Percentiles rank a stretch among this genome's conserved stretches.
Conservation (phyloP, 2,113 vertebrate genomes). For the Syngnathoides biaculeatus region DNA sequence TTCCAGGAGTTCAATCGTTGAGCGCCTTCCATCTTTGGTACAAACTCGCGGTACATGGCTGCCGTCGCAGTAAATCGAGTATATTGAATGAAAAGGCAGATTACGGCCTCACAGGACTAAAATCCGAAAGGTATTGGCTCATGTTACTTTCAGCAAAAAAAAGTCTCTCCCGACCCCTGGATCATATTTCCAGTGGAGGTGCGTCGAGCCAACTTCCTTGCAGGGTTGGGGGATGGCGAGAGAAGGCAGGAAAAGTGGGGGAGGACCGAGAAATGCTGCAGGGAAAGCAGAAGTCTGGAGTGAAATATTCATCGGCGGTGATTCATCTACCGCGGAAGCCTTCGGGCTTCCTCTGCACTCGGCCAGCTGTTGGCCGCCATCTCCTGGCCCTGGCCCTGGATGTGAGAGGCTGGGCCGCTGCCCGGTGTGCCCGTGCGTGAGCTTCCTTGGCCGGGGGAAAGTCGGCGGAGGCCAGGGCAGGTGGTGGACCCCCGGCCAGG, state of each 20-base stretch:
- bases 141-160: not conserved
- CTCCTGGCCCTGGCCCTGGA: conserved; percentile 61
- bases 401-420: conserved; percentile 63
- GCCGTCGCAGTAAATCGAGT: not conserved
- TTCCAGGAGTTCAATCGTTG: no score
- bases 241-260: conserved; percentile 37
- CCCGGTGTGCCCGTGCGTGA: conserved; percentile 68
- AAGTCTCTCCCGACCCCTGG: conserved; percentile 4
- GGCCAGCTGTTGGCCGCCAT: conserved; percentile 74
- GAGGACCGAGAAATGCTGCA: conserved; percentile 60
- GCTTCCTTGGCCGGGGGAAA: conserved; percentile 61
- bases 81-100: not conserved
- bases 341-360: conserved; percentile 69
- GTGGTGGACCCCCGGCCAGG: conserved; percentile 58
- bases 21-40: not conserved
- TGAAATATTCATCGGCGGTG: conserved; percentile 78
- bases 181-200: conserved; percentile 44
- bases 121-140: conserved; percentile 1
- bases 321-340: conserved; percentile 75
- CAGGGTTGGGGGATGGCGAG: conserved; percentile 43
- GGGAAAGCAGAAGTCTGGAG: conserved; percentile 71
- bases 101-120: not conserved
- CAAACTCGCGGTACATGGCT: not conserved
- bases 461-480: conserved; percentile 55
- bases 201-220: conserved; percentile 56